Evolutionary conservation across 2,888 invertebrate genomes (phyloP).

Genomic region (Lepidochitona cinerea): DNA sequence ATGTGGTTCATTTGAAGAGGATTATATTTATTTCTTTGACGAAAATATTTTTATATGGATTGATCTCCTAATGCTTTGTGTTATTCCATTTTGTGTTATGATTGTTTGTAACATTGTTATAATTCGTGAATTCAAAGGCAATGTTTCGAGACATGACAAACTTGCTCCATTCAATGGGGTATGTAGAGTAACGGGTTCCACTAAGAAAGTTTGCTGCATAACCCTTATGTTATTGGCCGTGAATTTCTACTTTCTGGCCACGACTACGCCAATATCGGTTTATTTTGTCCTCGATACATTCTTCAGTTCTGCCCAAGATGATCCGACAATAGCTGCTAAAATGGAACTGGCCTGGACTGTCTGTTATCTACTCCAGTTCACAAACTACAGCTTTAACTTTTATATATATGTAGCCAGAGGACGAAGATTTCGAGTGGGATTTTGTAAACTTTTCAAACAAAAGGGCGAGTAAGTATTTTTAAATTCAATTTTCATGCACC

Average conservation of each 20-base stretch:
- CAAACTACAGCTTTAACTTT: slow-evolving; percentile 43
- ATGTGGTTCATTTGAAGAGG: slow-evolving; percentile 32
- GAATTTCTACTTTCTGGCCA: slow-evolving; percentile 36
- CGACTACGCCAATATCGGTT: slow-evolving; percentile 39
- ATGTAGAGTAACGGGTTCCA: slow-evolving; percentile 10
- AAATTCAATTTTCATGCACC: too few relatives aligned
- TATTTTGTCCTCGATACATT: slow-evolving; percentile 44
- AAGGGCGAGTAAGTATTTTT: not conserved
- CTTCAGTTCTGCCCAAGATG: slow-evolving; percentile 16
- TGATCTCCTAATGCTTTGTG: slow-evolving; percentile 34
- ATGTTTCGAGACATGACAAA: slow-evolving; percentile 9
- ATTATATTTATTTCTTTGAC: slow-evolving; percentile 29
- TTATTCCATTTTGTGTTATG: slow-evolving; percentile 37
- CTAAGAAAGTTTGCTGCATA: slow-evolving; percentile 17
- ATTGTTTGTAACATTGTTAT: slow-evolving; percentile 34
- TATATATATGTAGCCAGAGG: slow-evolving; percentile 38
- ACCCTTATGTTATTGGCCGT: slow-evolving; percentile 41
- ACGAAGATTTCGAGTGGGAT: not conserved
- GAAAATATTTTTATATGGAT: slow-evolving; percentile 41
- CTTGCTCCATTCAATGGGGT: slow-evolving; percentile 15
- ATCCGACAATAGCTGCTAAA: slow-evolving; percentile 2
- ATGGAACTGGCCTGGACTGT: slow-evolving; percentile 36
- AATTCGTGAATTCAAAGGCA: slow-evolving; percentile 10
- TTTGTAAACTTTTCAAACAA: not conserved
- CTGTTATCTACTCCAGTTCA: slow-evolving; percentile 34